These are phyloP conservation scores for Leptothorax acervorum DNA, from an alignment of 2,888 invertebrate genomes.

Conservation along the genomic window DNA sequence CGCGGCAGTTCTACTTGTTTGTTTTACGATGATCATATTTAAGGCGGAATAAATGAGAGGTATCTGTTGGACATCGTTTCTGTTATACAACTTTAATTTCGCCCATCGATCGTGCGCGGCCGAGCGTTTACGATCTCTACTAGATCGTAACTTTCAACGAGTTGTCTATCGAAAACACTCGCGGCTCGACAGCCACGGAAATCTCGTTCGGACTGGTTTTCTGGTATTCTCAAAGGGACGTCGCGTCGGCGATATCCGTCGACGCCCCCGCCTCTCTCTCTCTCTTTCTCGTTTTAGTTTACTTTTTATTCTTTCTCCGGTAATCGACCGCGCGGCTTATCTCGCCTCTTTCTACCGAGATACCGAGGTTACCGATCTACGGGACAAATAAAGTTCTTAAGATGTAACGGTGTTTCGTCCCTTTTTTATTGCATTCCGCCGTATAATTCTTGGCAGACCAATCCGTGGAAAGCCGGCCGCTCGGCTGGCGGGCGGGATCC, in stretches of 20 bases:
- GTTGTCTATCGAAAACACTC: conserved; percentile 44
- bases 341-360: conserved; percentile 24
- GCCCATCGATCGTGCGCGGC: neutral
- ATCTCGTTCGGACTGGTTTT: conserved; percentile 70
- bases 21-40: conserved; percentile 11
- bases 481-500: neutral
- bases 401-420: conserved; percentile 57
- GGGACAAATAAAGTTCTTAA: conserved; percentile 66
- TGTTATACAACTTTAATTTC: conserved; percentile 25
- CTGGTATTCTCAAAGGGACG: conserved; percentile 67
- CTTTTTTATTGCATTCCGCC: conserved; percentile 61
- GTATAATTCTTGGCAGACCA: conserved; percentile 38
- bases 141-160: conserved; percentile 48
- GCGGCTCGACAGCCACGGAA: conserved; percentile 46
- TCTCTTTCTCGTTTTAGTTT: neutral
- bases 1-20: neutral
- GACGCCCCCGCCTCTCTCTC: conserved; percentile 49
- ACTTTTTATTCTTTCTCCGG: neutral
- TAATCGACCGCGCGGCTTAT: conserved; percentile 54
- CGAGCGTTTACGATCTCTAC: conserved; percentile 29
- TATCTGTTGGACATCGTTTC: neutral
- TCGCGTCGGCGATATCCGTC: conserved; percentile 30
- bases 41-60: neutral
- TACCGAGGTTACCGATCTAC: conserved; percentile 54
- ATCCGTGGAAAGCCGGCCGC: conserved; percentile 50